phyloP scores from a whole-genome alignment of 2,797 vertebrate genomes.

The Trachops cirrhosus region DNA sequence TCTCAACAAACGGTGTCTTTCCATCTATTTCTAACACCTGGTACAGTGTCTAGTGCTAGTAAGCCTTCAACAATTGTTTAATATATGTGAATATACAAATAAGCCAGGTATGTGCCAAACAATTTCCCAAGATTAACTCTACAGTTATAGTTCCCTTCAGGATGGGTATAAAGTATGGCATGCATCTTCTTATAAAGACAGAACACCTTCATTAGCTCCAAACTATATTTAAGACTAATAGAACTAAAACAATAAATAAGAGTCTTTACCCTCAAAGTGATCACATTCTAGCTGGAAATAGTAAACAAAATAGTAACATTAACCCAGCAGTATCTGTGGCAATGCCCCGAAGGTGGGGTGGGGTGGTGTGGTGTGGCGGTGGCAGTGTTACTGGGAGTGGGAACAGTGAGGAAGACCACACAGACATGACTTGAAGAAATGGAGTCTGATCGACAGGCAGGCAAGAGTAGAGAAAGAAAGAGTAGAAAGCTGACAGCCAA shows the following conservation, averaged over 20 bases:
- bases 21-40: neutral
- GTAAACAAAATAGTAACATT: neutral
- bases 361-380: rapidly evolving
- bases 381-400: neutral
- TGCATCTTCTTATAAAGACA: neutral
- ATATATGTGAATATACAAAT: neutral
- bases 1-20: neutral
- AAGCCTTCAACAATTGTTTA: neutral
- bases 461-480: neutral
- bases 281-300: neutral
- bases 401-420: neutral
- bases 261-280: neutral
- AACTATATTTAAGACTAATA: constrained; percentile 40
- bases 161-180: neutral
- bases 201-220: neutral
- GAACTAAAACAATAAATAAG: neutral
- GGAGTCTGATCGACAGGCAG: too few species aligned
- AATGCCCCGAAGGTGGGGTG: neutral
- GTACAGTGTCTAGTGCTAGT: neutral
- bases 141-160: neutral
- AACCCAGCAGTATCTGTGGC: neutral
- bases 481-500: neutral
- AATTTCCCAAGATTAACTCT: neutral
- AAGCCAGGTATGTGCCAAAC: neutral
- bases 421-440: too few species aligned